These are phyloP conservation scores for Notodonta ziczac DNA, from an alignment of 2,888 invertebrate genomes.

Conservation along the genomic window DNA sequence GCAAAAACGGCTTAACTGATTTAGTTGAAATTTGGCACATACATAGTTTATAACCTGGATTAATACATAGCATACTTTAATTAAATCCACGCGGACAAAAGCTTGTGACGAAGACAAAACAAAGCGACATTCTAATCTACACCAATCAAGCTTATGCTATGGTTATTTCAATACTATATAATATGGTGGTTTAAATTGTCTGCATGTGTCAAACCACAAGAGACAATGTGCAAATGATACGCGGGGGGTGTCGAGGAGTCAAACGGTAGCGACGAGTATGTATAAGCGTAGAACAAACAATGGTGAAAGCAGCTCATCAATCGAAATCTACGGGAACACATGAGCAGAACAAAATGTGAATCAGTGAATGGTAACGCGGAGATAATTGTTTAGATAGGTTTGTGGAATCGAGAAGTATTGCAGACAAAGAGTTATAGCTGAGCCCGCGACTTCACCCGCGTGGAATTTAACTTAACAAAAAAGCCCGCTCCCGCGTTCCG, in stretches of 20 bases:
- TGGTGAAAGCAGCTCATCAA: slow-evolving; percentile 53
- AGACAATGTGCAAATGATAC: slow-evolving; percentile 30
- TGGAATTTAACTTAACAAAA: too few relatives aligned
- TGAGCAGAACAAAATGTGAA: neutral
- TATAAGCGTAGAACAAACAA: slow-evolving; percentile 42
- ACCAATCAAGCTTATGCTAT: neutral
- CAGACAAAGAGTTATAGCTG: too few relatives aligned
- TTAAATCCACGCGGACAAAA: too few relatives aligned
- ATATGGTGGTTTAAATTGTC: slow-evolving; percentile 12
- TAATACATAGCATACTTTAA: too few relatives aligned
- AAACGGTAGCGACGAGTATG: slow-evolving; percentile 27
- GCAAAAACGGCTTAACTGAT: too few relatives aligned
- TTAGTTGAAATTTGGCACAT: too few relatives aligned
- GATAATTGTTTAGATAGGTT: too few relatives aligned
- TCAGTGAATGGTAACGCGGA: neutral
- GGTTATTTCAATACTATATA: slow-evolving; percentile 10
- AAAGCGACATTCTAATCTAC: neutral
- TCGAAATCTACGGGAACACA: slow-evolving; percentile 43
- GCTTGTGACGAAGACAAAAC: neutral
- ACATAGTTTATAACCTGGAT: too few relatives aligned
- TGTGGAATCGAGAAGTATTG: too few relatives aligned
- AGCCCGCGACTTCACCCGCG: too few relatives aligned
- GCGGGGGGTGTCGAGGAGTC: slow-evolving; percentile 36
- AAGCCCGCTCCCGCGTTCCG: too few relatives aligned
- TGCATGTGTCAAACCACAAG: slow-evolving; percentile 21